These are phyloP conservation scores for Rhinolophus sinicus DNA, from an alignment of 2,113 vertebrate genomes.

Conservation along the genomic window DNA sequence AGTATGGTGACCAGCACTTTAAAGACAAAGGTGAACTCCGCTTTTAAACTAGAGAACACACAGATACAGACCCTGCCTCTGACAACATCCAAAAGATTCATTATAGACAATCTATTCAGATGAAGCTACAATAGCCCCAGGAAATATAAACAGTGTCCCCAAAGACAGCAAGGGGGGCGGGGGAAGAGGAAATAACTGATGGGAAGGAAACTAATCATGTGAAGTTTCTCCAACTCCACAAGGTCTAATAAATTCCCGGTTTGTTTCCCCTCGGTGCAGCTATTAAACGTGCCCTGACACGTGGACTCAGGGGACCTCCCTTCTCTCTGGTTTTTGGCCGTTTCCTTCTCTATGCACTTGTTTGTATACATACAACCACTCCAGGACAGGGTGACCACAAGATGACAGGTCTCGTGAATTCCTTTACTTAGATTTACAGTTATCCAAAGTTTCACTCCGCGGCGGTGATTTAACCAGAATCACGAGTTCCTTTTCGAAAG, in stretches of 20 bases:
- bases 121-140: slow-evolving; percentile 45
- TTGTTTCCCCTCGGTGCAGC: slow-evolving; percentile 54
- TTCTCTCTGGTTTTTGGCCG: not conserved
- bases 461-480: slow-evolving; percentile 10
- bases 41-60: slow-evolving; percentile 45
- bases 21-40: slow-evolving; percentile 37
- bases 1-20: not conserved
- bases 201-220: slow-evolving; percentile 57
- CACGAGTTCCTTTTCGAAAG: slow-evolving; percentile 49
- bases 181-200: slow-evolving; percentile 52
- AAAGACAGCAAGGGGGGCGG: not conserved
- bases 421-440: not conserved
- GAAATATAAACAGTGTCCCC: slow-evolving; percentile 65
- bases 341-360: slow-evolving; percentile 28
- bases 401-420: not conserved
- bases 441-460: slow-evolving; percentile 39
- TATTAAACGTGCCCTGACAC: slow-evolving; percentile 65
- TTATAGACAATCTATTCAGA: slow-evolving; percentile 55
- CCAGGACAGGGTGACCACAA: not conserved
- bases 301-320: slow-evolving; percentile 53
- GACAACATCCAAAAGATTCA: slow-evolving; percentile 69
- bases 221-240: slow-evolving; percentile 64
- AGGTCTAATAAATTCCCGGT: slow-evolving; percentile 53
- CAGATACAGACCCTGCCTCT: slow-evolving; percentile 39
- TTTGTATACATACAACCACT: slow-evolving; percentile 54